Evolutionary conservation across 1,140 invertebrate genomes (phyloP).

Genomic region (Drosophila simulans): DNA sequence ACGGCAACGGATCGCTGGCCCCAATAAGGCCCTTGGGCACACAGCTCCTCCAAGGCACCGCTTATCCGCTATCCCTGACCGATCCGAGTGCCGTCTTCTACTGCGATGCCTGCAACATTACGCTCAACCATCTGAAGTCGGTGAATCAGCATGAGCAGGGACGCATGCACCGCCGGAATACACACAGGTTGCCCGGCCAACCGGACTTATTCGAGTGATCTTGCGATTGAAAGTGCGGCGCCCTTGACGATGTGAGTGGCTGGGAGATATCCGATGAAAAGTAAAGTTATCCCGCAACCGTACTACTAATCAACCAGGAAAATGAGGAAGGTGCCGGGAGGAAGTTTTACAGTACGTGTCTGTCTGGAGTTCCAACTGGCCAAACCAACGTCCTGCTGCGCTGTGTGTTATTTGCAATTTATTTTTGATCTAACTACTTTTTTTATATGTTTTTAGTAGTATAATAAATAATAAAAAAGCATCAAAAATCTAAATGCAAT

Average conservation of each 20-base stretch:
- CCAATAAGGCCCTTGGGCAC: conserved; percentile 35
- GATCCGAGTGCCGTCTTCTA: conserved; percentile 87
- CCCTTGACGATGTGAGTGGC: no score
- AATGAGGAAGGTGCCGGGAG: not conserved
- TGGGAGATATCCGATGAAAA: not conserved
- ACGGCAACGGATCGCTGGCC: conserved; percentile 31
- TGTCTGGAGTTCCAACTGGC: not conserved
- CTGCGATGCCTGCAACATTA: conserved; percentile 87
- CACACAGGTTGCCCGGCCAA: conserved; percentile 13
- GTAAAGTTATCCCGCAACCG: not conserved
- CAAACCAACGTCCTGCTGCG: conserved; percentile 21
- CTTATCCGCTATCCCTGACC: conserved; percentile 50
- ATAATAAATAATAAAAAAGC: conserved; percentile 46
- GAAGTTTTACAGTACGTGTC: no score
- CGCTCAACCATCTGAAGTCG: conserved; percentile 86
- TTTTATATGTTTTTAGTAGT: conserved; percentile 50
- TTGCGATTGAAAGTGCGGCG: not conserved
- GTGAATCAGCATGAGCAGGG: conserved; percentile 88
- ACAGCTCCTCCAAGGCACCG: conserved; percentile 12
- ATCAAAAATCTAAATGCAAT: not conserved
- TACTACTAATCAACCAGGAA: not conserved
- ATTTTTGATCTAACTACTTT: conserved; percentile 65
- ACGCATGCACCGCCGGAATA: conserved; percentile 85
- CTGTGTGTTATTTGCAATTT: conserved; percentile 63
- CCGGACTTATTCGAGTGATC: conserved; percentile 7